Percentiles rank a stretch among this genome's conserved stretches.
Evolutionary conservation across 2,797 vertebrate species (phyloP).

Genomic region (Chloroceryle inda): DNA sequence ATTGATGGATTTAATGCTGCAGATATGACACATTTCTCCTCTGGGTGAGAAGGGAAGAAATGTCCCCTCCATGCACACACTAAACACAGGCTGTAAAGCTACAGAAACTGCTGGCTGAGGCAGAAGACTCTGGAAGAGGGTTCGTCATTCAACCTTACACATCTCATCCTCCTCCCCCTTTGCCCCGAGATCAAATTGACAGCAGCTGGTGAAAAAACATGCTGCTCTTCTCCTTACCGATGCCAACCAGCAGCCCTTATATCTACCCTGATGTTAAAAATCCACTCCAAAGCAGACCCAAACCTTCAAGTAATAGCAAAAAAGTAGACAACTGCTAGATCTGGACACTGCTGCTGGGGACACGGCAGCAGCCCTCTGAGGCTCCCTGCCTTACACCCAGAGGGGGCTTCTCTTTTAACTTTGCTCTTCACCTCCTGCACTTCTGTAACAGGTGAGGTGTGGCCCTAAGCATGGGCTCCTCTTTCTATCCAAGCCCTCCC

Average conservation of each 20-base stretch:
- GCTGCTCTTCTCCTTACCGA: neutral
- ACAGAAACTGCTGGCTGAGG: neutral
- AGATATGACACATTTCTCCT: neutral
- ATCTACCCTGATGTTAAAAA: neutral
- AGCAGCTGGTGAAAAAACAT: neutral
- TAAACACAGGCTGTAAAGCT: neutral
- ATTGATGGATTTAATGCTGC: neutral
- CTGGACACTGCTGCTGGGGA: accelerated
- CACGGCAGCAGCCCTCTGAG: accelerated
- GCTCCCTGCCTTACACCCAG: neutral
- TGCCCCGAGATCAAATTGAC: neutral
- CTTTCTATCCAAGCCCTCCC: neutral
- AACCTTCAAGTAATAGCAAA: neutral
- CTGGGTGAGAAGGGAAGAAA: neutral
- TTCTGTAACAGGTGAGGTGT: accelerated
- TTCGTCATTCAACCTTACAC: neutral
- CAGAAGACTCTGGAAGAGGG: neutral
- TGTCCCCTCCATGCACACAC: accelerated
- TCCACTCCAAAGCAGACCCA: neutral
- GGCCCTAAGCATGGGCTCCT: neutral
- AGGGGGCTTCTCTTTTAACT: neutral
- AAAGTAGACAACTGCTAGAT: accelerated
- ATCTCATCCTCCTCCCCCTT: neutral
- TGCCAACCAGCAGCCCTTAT: neutral
- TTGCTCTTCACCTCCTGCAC: neutral